These are phyloP conservation scores for Hippocampus zosterae DNA, from an alignment of 2,113 vertebrate species.

Conservation along the genomic window DNA sequence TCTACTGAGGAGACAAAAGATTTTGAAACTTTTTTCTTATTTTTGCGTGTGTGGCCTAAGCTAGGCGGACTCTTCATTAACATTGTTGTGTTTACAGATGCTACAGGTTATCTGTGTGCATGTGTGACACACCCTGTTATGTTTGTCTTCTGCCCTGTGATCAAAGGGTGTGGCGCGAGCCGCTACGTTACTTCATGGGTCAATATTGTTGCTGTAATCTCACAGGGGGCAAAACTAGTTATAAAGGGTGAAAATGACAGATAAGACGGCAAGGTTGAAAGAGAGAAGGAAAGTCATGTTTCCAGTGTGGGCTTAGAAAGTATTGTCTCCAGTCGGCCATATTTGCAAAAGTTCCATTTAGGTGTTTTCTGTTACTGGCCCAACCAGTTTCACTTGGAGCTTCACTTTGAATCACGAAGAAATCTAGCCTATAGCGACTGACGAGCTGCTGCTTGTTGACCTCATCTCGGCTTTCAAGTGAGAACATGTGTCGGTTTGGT, in stretches of 20 bases:
- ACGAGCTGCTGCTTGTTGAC: slow-evolving; percentile 19
- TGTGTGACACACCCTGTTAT: slow-evolving; percentile 55
- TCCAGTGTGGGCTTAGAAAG: not conserved
- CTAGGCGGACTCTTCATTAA: not conserved
- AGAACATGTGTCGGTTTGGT: slow-evolving; percentile 7
- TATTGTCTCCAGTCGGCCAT: slow-evolving; percentile 15
- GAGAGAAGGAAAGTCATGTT: not conserved
- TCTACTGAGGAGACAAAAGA: slow-evolving; percentile 7
- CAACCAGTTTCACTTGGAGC: slow-evolving; percentile 32
- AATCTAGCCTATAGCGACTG: slow-evolving; percentile 1
- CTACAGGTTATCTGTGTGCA: slow-evolving; percentile 43
- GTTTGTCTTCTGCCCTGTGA: slow-evolving; percentile 54
- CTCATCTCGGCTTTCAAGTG: slow-evolving; percentile 6
- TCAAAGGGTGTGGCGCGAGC: slow-evolving; percentile 55
- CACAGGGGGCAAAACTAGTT: slow-evolving; percentile 14
- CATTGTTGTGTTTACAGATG: slow-evolving; percentile 13
- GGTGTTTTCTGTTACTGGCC: slow-evolving; percentile 33
- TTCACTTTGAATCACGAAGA: slow-evolving; percentile 19
- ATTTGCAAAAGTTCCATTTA: slow-evolving; percentile 1
- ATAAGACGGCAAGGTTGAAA: slow-evolving; percentile 21
- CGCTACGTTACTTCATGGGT: slow-evolving; percentile 19
- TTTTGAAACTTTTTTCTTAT: not conserved
- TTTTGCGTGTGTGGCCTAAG: slow-evolving; percentile 16
- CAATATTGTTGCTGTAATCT: slow-evolving; percentile 43
- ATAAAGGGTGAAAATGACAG: not conserved